These are phyloP conservation scores for Hybognathus amarus DNA, from an alignment of 2,797 vertebrate genomes.

Conservation along the genomic window DNA sequence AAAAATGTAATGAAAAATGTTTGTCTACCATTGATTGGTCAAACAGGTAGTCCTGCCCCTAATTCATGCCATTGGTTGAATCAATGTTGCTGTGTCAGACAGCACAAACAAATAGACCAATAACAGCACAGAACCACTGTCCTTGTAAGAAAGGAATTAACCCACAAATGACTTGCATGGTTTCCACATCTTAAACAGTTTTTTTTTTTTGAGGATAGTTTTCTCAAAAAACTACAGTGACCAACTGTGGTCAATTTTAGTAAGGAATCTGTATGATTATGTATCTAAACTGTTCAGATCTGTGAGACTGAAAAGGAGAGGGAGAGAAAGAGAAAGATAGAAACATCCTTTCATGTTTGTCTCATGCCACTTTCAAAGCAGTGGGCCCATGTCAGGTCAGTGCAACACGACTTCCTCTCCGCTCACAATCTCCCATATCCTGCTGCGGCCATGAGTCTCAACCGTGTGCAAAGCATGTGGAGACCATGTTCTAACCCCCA, in stretches of 20 bases:
- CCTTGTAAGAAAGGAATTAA: not conserved
- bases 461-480: constrained; percentile 49
- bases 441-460: constrained; percentile 58
- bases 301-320: not conserved
- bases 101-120: not conserved
- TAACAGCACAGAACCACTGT: not conserved
- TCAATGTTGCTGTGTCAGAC: not conserved
- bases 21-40: not conserved
- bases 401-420: constrained; percentile 55
- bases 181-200: not conserved
- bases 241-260: no score
- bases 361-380: constrained; percentile 59
- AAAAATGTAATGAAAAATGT: not conserved
- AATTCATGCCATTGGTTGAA: constrained; percentile 20
- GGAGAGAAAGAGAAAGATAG: constrained; percentile 5
- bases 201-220: not conserved
- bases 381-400: constrained; percentile 59
- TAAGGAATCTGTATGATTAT: constrained; percentile 9
- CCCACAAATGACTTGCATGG: not conserved
- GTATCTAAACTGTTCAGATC: not conserved
- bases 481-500: constrained; percentile 51
- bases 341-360: constrained; percentile 52
- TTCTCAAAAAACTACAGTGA: not conserved
- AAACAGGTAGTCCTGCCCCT: not conserved
- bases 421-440: constrained; percentile 51